A percentile compares a stretch with the other conserved stretches of the same genome.
phyloP scores from a whole-genome alignment of 2,113 vertebrate genomes.

The Trachemys scripta region DNA sequence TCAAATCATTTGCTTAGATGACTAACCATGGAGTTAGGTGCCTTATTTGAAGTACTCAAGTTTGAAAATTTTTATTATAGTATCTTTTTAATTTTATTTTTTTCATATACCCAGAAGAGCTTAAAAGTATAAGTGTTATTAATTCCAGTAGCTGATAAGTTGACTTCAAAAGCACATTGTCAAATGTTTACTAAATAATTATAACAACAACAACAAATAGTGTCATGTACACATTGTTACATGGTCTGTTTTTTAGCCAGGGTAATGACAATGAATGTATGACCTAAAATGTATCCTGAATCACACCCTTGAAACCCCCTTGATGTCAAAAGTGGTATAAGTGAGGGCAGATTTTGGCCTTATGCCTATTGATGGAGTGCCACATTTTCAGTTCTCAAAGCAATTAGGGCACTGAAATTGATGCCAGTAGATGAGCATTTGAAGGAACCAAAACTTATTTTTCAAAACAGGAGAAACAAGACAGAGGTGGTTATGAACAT shows the following conservation, averaged over 20 bases:
- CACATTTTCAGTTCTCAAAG: neutral
- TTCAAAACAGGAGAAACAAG: neutral
- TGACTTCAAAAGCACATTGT: neutral
- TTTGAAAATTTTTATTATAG: neutral
- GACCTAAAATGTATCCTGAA: neutral
- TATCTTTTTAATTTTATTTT: neutral
- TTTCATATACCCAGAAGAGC: neutral
- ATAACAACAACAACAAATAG: neutral
- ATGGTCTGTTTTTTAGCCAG: neutral
- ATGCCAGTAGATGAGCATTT: neutral
- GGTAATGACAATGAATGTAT: neutral
- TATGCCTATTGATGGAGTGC: neutral
- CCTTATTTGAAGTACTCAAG: neutral
- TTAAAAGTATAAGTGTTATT: neutral
- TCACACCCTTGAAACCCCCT: neutral
- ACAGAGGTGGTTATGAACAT: fast-evolving
- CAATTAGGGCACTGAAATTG: neutral
- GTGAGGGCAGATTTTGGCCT: neutral
- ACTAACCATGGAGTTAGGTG: neutral
- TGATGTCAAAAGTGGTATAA: neutral
- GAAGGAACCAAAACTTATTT: neutral
- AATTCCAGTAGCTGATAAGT: neutral
- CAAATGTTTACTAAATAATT: neutral
- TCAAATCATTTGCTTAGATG: neutral
- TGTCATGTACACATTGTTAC: neutral